These are phyloP conservation scores for Molossus molossus DNA, from an alignment of 2,797 vertebrate species.

Conservation along the genomic window DNA sequence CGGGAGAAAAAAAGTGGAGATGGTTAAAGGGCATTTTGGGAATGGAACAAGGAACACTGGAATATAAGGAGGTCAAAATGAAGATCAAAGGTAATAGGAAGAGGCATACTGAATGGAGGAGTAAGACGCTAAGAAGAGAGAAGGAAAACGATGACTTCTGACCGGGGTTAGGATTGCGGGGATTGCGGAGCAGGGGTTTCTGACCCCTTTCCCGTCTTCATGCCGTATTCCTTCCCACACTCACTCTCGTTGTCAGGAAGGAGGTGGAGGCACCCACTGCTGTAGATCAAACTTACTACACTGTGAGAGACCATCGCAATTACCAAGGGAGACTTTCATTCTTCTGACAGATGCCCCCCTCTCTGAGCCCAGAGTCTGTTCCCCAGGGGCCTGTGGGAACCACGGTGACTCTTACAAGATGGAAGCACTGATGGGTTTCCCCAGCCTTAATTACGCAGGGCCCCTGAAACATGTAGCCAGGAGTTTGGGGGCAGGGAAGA, in stretches of 20 bases:
- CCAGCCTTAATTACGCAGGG: background rate
- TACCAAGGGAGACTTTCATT: background rate
- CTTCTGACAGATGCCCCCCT: background rate
- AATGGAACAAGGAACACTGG: background rate
- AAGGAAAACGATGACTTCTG: background rate
- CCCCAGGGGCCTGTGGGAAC: background rate
- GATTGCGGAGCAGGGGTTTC: background rate
- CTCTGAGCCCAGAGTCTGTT: background rate
- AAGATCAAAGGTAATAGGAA: background rate
- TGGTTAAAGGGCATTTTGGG: background rate
- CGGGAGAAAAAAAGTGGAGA: background rate
- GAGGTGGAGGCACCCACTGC: background rate
- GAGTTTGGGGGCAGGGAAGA: background rate
- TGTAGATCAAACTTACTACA: background rate
- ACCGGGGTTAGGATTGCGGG: background rate
- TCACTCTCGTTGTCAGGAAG: background rate
- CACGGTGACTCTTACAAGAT: background rate
- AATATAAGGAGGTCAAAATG: background rate
- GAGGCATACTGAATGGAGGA: background rate
- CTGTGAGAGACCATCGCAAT: background rate
- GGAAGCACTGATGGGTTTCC: background rate
- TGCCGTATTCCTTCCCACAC: background rate
- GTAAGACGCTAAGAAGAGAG: background rate
- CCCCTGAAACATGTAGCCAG: background rate
- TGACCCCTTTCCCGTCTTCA: background rate